Evolutionary conservation across 2,888 invertebrate species (phyloP).

Genomic region (Limenitis camilla): DNA sequence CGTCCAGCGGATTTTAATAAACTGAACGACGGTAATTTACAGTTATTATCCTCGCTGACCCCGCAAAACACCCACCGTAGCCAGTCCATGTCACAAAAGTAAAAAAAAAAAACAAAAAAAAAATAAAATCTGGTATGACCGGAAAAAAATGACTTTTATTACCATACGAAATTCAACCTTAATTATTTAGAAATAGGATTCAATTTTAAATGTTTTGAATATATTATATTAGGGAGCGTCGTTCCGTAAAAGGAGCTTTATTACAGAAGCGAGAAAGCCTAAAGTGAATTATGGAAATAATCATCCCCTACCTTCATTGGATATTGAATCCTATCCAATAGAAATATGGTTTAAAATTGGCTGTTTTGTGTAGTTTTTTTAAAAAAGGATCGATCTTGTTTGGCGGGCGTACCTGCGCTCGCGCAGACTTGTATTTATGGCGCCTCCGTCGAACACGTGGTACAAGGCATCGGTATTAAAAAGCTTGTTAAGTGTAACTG

Average conservation of each 20-base stretch:
- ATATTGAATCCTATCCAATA: conserved; percentile 29
- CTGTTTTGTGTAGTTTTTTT: conserved; percentile 37
- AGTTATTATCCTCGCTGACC: conserved; percentile 73
- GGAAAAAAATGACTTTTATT: conserved; percentile 47
- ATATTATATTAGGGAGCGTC: conserved; percentile 37
- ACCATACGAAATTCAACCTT: conserved; percentile 39
- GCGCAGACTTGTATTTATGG: conserved; percentile 73
- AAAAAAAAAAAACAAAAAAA: conserved; percentile 43
- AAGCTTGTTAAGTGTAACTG: conserved; percentile 67
- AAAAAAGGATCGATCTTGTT: conserved; percentile 68
- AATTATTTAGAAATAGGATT: conserved; percentile 28
- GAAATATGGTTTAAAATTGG: conserved; percentile 36
- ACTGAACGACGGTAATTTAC: conserved; percentile 69
- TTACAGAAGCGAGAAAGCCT: conserved; percentile 69
- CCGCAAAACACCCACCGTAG: conserved; percentile 71
- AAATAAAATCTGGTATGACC: conserved; percentile 66
- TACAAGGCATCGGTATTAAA: conserved; percentile 50
- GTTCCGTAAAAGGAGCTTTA: conserved; percentile 68
- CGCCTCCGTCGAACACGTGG: conserved; percentile 66
- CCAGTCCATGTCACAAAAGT: conserved; percentile 63
- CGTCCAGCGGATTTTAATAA: conserved; percentile 68
- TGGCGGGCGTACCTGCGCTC: conserved; percentile 72
- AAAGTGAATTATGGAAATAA: conserved; percentile 69
- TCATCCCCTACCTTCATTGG: conserved; percentile 25
- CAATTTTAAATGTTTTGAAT: conserved; percentile 26